Base-by-base conservation (phyloP, 2,888 invertebrate genomes). In the Hylaea fasciaria region DNA sequence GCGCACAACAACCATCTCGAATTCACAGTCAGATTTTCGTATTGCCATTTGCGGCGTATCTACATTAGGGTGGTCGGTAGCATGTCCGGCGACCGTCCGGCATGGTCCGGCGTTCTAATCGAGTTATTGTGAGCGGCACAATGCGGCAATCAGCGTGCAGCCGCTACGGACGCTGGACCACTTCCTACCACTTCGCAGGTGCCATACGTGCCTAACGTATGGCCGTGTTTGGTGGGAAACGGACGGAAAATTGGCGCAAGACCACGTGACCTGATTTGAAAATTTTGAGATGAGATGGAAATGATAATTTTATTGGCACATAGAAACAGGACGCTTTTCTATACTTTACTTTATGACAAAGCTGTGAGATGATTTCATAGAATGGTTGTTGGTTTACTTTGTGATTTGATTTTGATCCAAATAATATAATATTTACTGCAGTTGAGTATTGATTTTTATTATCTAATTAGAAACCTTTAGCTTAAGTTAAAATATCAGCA, bases 41-140 rank as follows among this genome's bases (percentile, higher is more conserved):
- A 3, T 22, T 22, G 2, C 22, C 22, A 22, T 5, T 9, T 22
- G 16, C 35, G 65, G 46, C 73, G 35, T 74, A 72, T 89, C 90
- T 82, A 80, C 57, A 64, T 8, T 70, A 69, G 28, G 14, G 48
- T 35, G 28, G 10, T 60, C 63, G 64, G 61, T 48, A 70, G 75
- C 79, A 82, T 81, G 85, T 88, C 87, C 86, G 86, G 85, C 78
- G 78, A 67, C 79, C 77, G 82, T 76, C 82, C 83, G 77, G 75
- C 68, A 67, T 78, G 77, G 82, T 76, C 82, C 83, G 77, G 75
- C 68, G 75, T 77, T 77, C 89, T 92, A 91, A 91, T 92, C 91
- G 91, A 92, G 90, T 92, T 91, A 92, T 90, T 91, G 91, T 91
- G 83, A 83, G 77, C 81, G 80, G 79, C 80, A 92, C 91, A 92